A percentile compares a stretch with the other conserved stretches of the same genome.
Evolutionary conservation across 2,113 vertebrate genomes (phyloP).

Genomic region (Apodemus sylvaticus): DNA sequence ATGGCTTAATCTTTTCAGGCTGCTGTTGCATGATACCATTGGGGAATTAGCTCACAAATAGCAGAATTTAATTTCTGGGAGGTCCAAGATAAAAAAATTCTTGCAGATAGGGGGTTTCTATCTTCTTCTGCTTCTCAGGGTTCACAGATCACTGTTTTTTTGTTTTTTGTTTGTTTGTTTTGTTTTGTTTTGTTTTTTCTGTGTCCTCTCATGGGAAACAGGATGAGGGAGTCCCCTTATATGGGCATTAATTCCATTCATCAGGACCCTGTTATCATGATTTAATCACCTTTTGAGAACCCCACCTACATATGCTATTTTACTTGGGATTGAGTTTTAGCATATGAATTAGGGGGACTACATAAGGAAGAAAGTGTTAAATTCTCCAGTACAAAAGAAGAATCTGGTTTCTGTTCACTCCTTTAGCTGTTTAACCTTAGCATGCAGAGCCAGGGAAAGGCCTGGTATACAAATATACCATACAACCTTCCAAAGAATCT

Average conservation of each 20-base stretch:
- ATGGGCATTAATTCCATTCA: not conserved
- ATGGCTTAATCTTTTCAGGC: not conserved
- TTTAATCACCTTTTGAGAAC: not conserved
- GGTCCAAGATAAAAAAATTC: not conserved
- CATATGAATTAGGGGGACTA: not conserved
- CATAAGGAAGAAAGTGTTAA: not conserved
- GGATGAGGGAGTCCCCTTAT: not conserved
- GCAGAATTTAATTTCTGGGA: not conserved
- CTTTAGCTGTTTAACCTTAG: not conserved
- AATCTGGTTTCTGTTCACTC: not conserved
- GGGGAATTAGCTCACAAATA: not conserved
- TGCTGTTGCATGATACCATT: not conserved
- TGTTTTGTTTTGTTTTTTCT: too few relatives aligned
- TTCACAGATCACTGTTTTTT: not conserved
- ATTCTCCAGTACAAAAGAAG: not conserved
- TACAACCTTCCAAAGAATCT: too few relatives aligned
- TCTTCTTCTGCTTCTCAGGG: not conserved
- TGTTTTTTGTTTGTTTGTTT: too few relatives aligned
- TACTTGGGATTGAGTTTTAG: not conserved
- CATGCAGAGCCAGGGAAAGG: not conserved
- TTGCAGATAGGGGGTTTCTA: not conserved
- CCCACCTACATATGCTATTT: not conserved
- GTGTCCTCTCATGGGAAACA: not conserved
- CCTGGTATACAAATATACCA: not conserved
- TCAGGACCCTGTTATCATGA: not conserved